Percentiles rank a stretch among this genome's conserved stretches.
Conservation (phyloP, 2,888 invertebrate genomes). For the Luperina nickerlii region DNA sequence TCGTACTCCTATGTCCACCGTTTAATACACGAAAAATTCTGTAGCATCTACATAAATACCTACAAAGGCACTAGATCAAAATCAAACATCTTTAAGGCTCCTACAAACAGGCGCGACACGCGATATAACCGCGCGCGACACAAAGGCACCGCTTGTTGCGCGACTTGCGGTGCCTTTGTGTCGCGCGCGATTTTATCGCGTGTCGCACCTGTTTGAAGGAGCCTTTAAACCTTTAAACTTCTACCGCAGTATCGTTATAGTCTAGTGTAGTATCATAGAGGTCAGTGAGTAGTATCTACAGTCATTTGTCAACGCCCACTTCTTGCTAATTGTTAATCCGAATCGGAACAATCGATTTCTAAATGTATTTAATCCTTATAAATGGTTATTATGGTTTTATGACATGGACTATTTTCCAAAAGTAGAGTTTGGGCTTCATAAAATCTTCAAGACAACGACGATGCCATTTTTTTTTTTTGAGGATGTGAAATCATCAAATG, state of each 20-base stretch:
- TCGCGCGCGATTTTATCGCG: no score
- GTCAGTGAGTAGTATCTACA: neutral
- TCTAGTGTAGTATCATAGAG: no score
- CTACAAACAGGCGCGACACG: no score
- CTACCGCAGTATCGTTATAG: no score
- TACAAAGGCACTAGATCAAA: neutral
- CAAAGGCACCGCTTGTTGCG: no score
- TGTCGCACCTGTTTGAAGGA: no score
- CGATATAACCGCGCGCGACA: no score
- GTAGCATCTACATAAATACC: neutral
- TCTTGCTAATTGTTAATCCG: slow-evolving; percentile 7
- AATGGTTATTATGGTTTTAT: slow-evolving; percentile 1
- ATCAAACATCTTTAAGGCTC: neutral
- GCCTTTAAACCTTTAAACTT: no score
- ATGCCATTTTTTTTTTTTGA: no score
- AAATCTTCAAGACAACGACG: neutral
- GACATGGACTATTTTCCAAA: neutral
- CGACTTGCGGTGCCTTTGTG: no score
- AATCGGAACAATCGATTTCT: slow-evolving; percentile 18
- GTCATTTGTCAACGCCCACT: slow-evolving; percentile 38
- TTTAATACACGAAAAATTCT: neutral
- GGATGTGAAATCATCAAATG: no score
- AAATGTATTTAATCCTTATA: neutral
- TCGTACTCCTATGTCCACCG: neutral
- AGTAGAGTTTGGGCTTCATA: neutral